These are phyloP conservation scores for Romanomermis culicivorax DNA, from an alignment of 2,888 invertebrate genomes.

Conservation along the genomic window DNA sequence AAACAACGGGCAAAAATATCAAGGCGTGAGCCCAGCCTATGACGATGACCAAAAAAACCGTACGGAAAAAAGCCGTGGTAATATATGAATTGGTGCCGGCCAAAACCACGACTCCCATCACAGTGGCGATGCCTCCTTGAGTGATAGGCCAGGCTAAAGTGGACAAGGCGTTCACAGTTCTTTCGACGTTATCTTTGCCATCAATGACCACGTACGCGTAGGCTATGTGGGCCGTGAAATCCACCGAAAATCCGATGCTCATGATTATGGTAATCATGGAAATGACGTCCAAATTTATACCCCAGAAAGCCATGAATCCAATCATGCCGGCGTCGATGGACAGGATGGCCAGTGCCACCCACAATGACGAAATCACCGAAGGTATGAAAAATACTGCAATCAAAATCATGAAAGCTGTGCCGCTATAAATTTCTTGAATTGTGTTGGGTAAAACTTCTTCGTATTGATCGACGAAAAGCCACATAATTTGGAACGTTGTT, in stretches of 20 bases:
- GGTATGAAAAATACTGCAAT: conserved; percentile 82
- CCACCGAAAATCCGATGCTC: conserved; percentile 83
- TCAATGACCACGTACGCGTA: conserved; percentile 81
- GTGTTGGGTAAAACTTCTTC: too few species aligned
- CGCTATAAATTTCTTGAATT: conserved; percentile 24
- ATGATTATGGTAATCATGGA: conserved; percentile 90
- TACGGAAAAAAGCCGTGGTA: conserved; percentile 84
- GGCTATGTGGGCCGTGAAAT: conserved; percentile 81
- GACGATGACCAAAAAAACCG: conserved; percentile 74
- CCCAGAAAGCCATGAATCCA: conserved; percentile 88
- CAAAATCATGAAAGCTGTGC: conserved; percentile 58
- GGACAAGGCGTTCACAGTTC: conserved; percentile 62
- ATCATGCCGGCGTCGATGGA: conserved; percentile 80
- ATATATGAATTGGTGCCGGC: conserved; percentile 76
- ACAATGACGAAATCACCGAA: conserved; percentile 64
- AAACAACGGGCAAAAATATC: conserved; percentile 49
- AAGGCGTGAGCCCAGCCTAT: conserved; percentile 80
- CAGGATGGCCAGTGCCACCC: conserved; percentile 82
- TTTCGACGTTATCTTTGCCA: conserved; percentile 47
- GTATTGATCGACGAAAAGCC: conserved; percentile 29
- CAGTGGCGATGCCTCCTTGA: conserved; percentile 71
- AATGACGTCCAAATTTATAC: conserved; percentile 55
- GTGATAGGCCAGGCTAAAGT: conserved; percentile 69
- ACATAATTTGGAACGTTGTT: conserved; percentile 27
- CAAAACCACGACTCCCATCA: conserved; percentile 63